These are phyloP conservation scores for Dolichomitus sp. DNA, from an alignment of 2,888 invertebrate species.

Conservation along the genomic window DNA sequence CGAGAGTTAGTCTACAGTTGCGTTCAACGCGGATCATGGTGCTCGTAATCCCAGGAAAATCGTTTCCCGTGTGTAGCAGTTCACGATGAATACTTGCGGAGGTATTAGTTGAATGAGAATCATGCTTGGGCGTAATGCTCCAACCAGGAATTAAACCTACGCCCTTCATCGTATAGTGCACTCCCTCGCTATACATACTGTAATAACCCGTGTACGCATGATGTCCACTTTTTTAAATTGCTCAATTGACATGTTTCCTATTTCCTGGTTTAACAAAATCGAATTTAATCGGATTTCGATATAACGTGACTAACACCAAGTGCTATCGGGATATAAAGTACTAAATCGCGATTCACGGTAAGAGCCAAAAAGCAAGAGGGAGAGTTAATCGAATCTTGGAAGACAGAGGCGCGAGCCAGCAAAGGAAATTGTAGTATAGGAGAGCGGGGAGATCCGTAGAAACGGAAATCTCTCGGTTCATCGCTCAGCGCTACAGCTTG, in stretches of 20 bases:
- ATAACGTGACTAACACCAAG: not conserved
- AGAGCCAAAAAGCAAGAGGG: constrained; percentile 17
- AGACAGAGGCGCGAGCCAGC: constrained; percentile 32
- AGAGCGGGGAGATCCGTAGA: not conserved
- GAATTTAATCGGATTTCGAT: constrained; percentile 22
- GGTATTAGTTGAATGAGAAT: constrained; percentile 34
- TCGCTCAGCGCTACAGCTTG: constrained; percentile 48
- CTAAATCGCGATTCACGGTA: constrained; percentile 9
- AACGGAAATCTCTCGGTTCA: constrained; percentile 50
- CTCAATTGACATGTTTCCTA: constrained; percentile 54
- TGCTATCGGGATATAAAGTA: not conserved
- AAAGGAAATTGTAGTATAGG: constrained; percentile 39
- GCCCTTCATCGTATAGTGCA: constrained; percentile 31
- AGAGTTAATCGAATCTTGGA: constrained; percentile 29
- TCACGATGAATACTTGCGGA: not conserved
- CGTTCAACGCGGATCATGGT: constrained; percentile 1
- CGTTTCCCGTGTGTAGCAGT: constrained; percentile 3
- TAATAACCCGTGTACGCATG: constrained; percentile 18
- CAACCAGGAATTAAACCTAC: constrained; percentile 63
- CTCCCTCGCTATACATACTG: constrained; percentile 44
- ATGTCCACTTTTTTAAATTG: constrained; percentile 38
- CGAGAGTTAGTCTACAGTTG: constrained; percentile 11
- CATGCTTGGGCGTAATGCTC: constrained; percentile 43
- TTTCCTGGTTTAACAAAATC: constrained; percentile 45
- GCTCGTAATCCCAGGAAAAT: constrained; percentile 55